Evolutionary conservation across 1,140 invertebrate species (phyloP).

Genomic region (Brachionus calyciflorus): DNA sequence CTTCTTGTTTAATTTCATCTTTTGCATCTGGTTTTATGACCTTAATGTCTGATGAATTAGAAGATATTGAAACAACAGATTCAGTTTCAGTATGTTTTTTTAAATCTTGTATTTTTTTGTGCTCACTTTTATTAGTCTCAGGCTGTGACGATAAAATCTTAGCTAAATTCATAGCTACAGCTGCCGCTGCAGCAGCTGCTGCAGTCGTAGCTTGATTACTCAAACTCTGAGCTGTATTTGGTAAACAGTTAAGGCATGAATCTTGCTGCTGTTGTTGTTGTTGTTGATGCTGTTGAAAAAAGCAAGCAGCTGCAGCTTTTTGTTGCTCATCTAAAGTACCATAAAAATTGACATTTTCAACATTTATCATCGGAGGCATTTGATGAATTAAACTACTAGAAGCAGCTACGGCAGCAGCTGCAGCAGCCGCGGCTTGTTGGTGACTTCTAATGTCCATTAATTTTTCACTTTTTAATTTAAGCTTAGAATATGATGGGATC

Average conservation of each 20-base stretch:
- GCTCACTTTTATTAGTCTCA: neutral
- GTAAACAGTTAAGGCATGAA: neutral
- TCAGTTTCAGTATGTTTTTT: slow-evolving; percentile 19
- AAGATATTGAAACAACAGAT: neutral
- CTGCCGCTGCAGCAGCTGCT: slow-evolving; percentile 8
- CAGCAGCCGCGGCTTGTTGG: slow-evolving; percentile 5
- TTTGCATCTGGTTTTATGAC: neutral
- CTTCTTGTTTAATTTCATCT: neutral
- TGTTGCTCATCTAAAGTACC: slow-evolving; percentile 4
- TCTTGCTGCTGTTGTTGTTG: too few species aligned
- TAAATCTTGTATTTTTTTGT: neutral
- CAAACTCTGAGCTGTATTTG: neutral
- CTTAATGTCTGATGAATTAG: neutral
- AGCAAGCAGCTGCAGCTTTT: neutral
- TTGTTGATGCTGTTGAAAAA: slow-evolving; percentile 1
- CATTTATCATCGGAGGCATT: slow-evolving; percentile 31
- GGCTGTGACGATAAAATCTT: neutral
- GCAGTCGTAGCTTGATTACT: neutral
- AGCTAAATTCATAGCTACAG: slow-evolving; percentile 17
- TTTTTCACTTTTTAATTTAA: slow-evolving; percentile 38
- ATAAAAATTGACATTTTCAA: slow-evolving; percentile 43
- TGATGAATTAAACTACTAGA: neutral
- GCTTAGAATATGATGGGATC: neutral
- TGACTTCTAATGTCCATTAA: slow-evolving; percentile 8
- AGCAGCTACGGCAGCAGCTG: slow-evolving; percentile 1